Evolutionary conservation across 2,888 invertebrate species (phyloP).

Genomic region (Tipula unca): DNA sequence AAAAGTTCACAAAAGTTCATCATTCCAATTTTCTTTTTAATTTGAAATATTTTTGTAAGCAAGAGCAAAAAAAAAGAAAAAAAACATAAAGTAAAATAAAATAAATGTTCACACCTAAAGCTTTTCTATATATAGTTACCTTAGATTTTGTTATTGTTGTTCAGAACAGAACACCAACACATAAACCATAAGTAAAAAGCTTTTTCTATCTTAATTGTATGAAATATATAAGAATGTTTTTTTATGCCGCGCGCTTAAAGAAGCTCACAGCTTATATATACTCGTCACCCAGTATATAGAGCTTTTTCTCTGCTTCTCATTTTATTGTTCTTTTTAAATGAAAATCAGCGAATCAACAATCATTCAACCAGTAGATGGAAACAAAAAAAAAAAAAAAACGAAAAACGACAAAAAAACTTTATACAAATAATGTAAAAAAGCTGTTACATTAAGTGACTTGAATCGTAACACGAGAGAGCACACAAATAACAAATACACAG

Average conservation of each 20-base stretch:
- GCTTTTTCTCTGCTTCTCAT: not conserved
- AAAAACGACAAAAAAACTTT: not conserved
- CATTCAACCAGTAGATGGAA: not conserved
- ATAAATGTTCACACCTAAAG: not conserved
- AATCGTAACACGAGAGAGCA: not conserved
- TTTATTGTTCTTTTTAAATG: not conserved
- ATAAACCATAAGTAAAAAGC: not conserved
- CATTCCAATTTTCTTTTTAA: not conserved
- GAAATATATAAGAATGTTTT: not conserved
- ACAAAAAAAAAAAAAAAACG: not conserved
- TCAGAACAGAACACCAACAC: not conserved
- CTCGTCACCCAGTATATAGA: not conserved
- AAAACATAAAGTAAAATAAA: not conserved
- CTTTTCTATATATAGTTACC: not conserved
- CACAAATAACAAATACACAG: not conserved
- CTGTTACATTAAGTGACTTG: constrained; percentile 14
- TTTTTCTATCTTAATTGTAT: not conserved
- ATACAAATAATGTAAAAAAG: not conserved
- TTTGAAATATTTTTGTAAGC: not conserved
- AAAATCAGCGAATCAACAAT: not conserved
- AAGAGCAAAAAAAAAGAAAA: not conserved
- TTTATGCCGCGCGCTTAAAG: not conserved
- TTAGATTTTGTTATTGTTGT: not conserved
- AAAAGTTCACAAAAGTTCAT: constrained; percentile 8
- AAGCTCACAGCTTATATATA: not conserved